Conservation (phyloP, 2,888 invertebrate species). For the Agonopterix heracliana region DNA sequence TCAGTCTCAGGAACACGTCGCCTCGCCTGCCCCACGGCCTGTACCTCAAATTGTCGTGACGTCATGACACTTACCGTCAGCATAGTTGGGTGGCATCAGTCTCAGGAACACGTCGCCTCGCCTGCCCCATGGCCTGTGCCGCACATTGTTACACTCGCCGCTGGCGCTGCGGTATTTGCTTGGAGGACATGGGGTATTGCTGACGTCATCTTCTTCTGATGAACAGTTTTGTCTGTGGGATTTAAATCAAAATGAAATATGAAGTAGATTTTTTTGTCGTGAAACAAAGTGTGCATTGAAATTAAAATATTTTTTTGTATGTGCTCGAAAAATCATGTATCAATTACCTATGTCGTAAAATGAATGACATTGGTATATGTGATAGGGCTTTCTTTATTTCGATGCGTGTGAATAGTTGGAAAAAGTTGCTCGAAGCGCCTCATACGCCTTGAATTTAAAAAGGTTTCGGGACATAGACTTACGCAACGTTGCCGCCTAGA, state of each 20-base stretch:
- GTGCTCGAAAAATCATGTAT: too few relatives aligned
- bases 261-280: too few relatives aligned
- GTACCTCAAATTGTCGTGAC: constrained; percentile 76
- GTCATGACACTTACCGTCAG: constrained; percentile 78
- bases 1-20: too few relatives aligned
- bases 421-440: too few relatives aligned
- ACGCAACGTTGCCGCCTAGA: constrained; percentile 58
- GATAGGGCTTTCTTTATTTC: too few relatives aligned
- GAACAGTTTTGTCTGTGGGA: constrained; percentile 54
- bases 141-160: constrained; percentile 92
- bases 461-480: constrained; percentile 25
- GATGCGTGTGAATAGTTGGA: too few relatives aligned
- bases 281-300: not conserved
- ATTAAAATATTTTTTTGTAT: not conserved
- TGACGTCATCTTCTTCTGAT: constrained; percentile 53
- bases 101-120: constrained; percentile 86
- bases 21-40: too few relatives aligned
- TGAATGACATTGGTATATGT: too few relatives aligned
- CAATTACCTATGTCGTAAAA: too few relatives aligned
- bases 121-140: constrained; percentile 89
- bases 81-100: constrained; percentile 82
- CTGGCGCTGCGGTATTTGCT: constrained; percentile 88
- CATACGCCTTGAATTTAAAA: too few relatives aligned
- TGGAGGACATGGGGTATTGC: constrained; percentile 82
- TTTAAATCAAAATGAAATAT: constrained; percentile 4